phyloP scores from a whole-genome alignment of 2,113 vertebrate genomes.

The Ptilorrhoa leucosticta region DNA sequence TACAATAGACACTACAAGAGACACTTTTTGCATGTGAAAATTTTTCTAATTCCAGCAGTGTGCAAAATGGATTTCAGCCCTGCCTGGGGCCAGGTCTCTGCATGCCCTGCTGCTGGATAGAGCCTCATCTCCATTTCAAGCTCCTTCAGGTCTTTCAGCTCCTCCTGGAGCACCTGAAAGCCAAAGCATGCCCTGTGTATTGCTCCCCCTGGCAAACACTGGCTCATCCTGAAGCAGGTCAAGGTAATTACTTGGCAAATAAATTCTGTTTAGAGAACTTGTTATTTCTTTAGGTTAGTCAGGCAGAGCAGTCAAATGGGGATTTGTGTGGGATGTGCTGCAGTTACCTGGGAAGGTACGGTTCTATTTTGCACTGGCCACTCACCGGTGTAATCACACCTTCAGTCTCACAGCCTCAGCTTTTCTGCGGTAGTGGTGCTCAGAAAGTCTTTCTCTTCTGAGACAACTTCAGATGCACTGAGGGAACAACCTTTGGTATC shows the following conservation, averaged over 20 bases:
- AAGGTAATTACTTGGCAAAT: not conserved
- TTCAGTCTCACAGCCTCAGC: not conserved
- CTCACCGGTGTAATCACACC: fast-evolving
- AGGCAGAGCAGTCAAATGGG: not conserved
- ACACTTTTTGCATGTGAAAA: not conserved
- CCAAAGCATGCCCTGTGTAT: not conserved
- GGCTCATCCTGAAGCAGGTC: not conserved
- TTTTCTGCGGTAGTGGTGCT: not conserved
- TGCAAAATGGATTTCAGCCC: not conserved
- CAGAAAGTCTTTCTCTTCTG: not conserved
- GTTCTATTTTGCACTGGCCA: not conserved
- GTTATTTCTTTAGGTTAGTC: not conserved
- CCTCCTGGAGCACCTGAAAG: not conserved
- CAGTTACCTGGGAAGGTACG: not conserved
- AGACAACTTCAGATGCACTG: not conserved
- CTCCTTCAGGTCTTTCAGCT: not conserved
- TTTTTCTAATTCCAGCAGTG: not conserved
- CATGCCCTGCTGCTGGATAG: not conserved
- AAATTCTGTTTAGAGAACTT: not conserved
- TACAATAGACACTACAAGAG: not conserved
- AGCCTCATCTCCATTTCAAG: not conserved
- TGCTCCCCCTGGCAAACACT: fast-evolving
- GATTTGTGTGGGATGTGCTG: not conserved
- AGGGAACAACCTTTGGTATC: not conserved
- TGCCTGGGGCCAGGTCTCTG: not conserved